Base-by-base conservation (phyloP, 2,888 invertebrate genomes). In the Achlya flavicornis region DNA sequence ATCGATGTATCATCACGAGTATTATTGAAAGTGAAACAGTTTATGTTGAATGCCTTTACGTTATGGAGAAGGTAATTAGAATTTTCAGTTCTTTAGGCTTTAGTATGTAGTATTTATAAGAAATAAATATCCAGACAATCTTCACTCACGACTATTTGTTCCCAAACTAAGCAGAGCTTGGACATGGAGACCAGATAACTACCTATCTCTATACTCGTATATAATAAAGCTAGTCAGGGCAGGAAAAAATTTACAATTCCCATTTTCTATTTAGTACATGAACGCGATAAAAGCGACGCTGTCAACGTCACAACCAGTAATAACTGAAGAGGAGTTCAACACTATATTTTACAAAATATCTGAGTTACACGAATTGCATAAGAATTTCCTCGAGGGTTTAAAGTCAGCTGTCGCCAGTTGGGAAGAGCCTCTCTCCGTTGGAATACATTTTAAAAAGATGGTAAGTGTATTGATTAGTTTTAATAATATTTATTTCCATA, bases 261-360 rank as follows among this genome's bases (percentile, higher is more conserved):
- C n/a, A n/a, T 91, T 94, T 41, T 41, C 41, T 41, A 4, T 41
- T 53, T 90, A 98, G 97, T 98, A 98, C 83, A 98, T 98, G 96
- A 97, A 97, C 84, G 98, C 97, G 26, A 96, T 98, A 76, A 97
- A 97, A 87, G 97, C 98, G 60, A 97, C 98, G 12, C 92, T 97
- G 68, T 96, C 96, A 60, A 97, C 98, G 64, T 98, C 98, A 11
- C 98, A 98, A 87, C 98, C 98, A 59, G 97, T 98, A 67, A 97
- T 98, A 80, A 96, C 97, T 1, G 96, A 97, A 81, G 97, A 97
- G 70, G 98, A 98, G 85, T 97, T 98, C 84, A 96, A 97, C 72
- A 97, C 97, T 8, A 98, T 98, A 85, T 98, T 98, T 90, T 98
- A 97, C 86, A 98, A 98, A 92, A 98, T 98, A 87, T 97, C 98